A percentile compares a stretch with the other conserved stretches of the same genome.
Conservation (phyloP, 2,888 invertebrate species). For the Galerucella nymphaeae region DNA sequence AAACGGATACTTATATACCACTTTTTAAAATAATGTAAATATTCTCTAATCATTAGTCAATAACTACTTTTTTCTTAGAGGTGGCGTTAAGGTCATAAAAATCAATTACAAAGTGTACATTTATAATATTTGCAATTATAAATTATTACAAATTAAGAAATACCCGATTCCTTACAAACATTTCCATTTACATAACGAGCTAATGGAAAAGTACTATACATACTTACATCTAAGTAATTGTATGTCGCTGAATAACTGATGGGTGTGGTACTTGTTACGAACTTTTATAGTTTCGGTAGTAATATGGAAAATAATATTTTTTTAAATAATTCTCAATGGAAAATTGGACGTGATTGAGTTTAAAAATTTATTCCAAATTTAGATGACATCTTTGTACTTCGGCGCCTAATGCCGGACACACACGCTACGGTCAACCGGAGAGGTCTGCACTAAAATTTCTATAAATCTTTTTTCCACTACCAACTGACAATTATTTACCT, state of each 20-base stretch:
- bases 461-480: no score
- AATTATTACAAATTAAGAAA: not conserved
- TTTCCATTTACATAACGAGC: not conserved
- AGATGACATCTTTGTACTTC: no score
- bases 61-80: not conserved
- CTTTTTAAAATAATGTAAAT: not conserved
- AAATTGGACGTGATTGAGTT: no score
- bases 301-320: not conserved
- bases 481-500: no score
- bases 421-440: no score
- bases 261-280: not conserved
- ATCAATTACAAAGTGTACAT: slow-evolving; percentile 3
- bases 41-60: not conserved
- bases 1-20: not conserved
- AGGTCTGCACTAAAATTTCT: no score
- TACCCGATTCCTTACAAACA: not conserved
- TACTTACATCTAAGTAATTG: not conserved
- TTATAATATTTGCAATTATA: not conserved
- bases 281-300: not conserved
- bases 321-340: no score
- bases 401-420: no score
- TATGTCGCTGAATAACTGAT: not conserved
- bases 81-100: slow-evolving; percentile 2
- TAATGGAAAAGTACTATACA: not conserved
- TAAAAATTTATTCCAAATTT: no score